A percentile compares a stretch with the other conserved stretches of the same genome.
phyloP scores from a whole-genome alignment of 2,888 invertebrate species.

The Limnephilus auricula region DNA sequence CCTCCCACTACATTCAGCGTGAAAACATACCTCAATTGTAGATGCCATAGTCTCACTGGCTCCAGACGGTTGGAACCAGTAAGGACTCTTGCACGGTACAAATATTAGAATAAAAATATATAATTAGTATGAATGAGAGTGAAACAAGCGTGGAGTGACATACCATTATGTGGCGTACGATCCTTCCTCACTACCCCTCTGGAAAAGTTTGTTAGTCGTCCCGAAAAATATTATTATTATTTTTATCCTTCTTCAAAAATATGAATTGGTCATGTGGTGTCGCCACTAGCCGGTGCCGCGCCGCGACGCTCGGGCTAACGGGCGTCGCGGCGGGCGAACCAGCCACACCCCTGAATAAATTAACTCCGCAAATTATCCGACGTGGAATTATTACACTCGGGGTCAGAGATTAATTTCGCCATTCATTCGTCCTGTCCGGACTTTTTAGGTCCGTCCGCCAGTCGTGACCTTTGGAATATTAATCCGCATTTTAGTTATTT shows the following conservation, averaged over 20 bases:
- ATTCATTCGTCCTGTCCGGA: slow-evolving; percentile 16
- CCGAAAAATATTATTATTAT: background rate
- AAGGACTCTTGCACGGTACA: too few species aligned
- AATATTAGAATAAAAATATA: too few species aligned
- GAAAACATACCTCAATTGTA: too few species aligned
- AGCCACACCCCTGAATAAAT: slow-evolving; percentile 19
- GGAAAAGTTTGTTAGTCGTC: background rate
- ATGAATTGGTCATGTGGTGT: background rate
- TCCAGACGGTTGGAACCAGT: too few species aligned
- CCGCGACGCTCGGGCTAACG: background rate
- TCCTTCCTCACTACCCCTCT: too few species aligned
- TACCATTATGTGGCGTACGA: too few species aligned
- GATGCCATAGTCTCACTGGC: too few species aligned
- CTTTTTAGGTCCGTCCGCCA: slow-evolving; percentile 6
- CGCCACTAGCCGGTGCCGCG: background rate
- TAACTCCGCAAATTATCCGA: slow-evolving; percentile 28
- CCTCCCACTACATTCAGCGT: too few species aligned
- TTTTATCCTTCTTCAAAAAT: background rate
- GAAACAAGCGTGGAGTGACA: too few species aligned
- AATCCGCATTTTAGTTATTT: background rate
- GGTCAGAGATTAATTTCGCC: slow-evolving; percentile 30
- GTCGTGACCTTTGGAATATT: background rate
- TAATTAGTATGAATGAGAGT: too few species aligned
- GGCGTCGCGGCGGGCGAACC: background rate
- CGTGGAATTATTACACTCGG: slow-evolving; percentile 7